Conservation (phyloP, 2,888 invertebrate genomes). For the Vesta saturnalis region DNA sequence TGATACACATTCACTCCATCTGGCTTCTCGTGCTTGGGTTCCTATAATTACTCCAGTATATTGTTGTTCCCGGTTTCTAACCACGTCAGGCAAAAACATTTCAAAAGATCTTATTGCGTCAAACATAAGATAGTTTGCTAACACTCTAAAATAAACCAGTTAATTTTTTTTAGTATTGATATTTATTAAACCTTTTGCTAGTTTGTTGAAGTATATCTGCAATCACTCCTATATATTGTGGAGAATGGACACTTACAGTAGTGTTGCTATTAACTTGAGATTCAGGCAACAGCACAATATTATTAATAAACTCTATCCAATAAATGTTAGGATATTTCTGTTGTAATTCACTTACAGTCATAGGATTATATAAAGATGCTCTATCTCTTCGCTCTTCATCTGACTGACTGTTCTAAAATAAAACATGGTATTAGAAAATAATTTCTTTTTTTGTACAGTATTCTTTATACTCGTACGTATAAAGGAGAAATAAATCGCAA, state of each 20-base stretch:
- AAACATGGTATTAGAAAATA: too few relatives aligned
- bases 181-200: constrained; percentile 41
- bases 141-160: constrained; percentile 62
- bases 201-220: constrained; percentile 44
- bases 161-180: neutral
- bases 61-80: constrained; percentile 80
- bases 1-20: constrained; percentile 37
- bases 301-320: constrained; percentile 64
- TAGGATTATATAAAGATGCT: constrained; percentile 60
- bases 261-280: constrained; percentile 57
- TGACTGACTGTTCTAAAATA: constrained; percentile 21
- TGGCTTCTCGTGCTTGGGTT: constrained; percentile 73
- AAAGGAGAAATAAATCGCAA: too few relatives aligned
- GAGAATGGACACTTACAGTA: constrained; percentile 63
- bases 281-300: constrained; percentile 55
- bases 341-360: constrained; percentile 63
- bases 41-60: constrained; percentile 85
- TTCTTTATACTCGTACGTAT: too few relatives aligned
- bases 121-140: constrained; percentile 95
- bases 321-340: constrained; percentile 57
- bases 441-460: too few relatives aligned
- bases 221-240: constrained; percentile 60
- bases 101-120: constrained; percentile 83
- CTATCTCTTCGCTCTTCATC: constrained; percentile 33
- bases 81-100: constrained; percentile 80